Base-by-base conservation (phyloP, 2,797 vertebrate genomes). In the Todus mexicanus region DNA sequence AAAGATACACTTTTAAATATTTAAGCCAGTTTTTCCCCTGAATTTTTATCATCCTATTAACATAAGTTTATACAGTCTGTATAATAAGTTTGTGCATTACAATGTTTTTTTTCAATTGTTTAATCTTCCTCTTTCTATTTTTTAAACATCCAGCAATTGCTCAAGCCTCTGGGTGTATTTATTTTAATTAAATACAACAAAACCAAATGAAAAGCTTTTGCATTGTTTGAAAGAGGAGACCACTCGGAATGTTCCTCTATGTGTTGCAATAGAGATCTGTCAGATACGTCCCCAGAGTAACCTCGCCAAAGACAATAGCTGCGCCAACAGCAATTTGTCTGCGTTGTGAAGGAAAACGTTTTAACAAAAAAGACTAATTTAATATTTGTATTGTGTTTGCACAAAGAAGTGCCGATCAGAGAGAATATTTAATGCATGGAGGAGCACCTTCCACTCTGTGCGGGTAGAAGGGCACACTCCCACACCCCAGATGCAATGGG, bases 161-260 rank as follows among this genome's bases (percentile, higher is more conserved):
- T 96, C 60, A 86, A 91, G 94, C 94, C 92, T 95, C 91, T 79
- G 92, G 87, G 87, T 88, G 27, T 92, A 92, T 92, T 94, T 93
- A 87, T 94, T 94, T 96, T 95, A 95, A 96, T 95, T 94, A 95
- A 94, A 91, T 63, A 87, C 82, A 90, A 78, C 53, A 50, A 92
- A 95, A 92, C 29, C 43, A 63, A 96, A 81, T 47, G 45, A 94
- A 95, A 95, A 82, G 82, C 87, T 93, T 84, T 61, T 54, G 48
- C 87, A 88, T 37, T 87, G 60, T 91, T 42, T 84, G 53, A 88
- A 94, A 84, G 77, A 68, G 65, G 15, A 91, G 93, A 95, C 94
- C 94, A 92, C 83, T 95, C 77, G 12, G 79, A 87, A 76, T 79
- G 71, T 94, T 77, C 37, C 69, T 86, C 79, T n/a, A 21, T 16